A percentile compares a stretch with the other conserved stretches of the same genome.
phyloP scores from a whole-genome alignment of 2,888 invertebrate genomes.

The Julus scanicus region DNA sequence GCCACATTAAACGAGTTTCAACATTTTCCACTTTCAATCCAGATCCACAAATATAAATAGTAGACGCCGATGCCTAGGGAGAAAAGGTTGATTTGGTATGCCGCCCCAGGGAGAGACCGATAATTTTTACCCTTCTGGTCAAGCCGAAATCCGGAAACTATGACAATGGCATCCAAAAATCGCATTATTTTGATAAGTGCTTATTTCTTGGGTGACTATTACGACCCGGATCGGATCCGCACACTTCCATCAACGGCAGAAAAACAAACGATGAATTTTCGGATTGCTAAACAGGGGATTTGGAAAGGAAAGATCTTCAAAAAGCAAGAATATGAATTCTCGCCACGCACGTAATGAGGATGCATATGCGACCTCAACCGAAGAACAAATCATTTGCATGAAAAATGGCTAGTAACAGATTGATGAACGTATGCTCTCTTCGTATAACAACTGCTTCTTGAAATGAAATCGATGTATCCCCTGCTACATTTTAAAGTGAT shows the following conservation, averaged over 20 bases:
- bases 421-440: neutral
- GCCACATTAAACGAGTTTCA: slow-evolving; percentile 4
- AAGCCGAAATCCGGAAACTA: neutral
- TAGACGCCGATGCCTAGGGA: neutral
- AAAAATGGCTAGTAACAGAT: slow-evolving; percentile 3
- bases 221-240: neutral
- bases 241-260: neutral
- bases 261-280: neutral
- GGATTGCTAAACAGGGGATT: neutral
- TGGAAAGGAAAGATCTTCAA: neutral
- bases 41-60: slow-evolving; percentile 1
- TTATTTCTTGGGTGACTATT: neutral
- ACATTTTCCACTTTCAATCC: neutral
- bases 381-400: slow-evolving; percentile 5
- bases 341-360: neutral
- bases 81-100: neutral
- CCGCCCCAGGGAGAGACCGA: neutral
- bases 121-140: neutral
- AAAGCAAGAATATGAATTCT: slow-evolving; percentile 1
- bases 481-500: no score
- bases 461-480: no score
- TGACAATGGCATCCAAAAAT: neutral
- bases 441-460: neutral
- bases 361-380: neutral
- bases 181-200: neutral